Evolutionary conservation across 2,797 vertebrate genomes (phyloP), one percentile per base, ranked within the genome.

Genomic region (Dromococcyx pavoninus): DNA sequence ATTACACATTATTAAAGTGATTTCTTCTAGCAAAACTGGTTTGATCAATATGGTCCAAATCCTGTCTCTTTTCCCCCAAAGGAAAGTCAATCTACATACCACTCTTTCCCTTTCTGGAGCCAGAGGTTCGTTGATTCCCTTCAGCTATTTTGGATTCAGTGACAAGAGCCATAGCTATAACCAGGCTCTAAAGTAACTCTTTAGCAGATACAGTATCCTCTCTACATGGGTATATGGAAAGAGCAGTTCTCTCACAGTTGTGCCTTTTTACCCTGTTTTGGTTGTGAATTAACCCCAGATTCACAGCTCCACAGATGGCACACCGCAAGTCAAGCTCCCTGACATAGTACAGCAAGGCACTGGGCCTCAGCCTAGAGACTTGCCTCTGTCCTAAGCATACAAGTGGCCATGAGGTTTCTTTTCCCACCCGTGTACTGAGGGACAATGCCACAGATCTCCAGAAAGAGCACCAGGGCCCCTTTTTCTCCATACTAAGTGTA

Each of bases 361-460:
- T 27, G 11, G 10, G 7, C 53, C 24, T 24, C 32, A 54, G 11
- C 25, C 32, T 7, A 9, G 10, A 11, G 39, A 65, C 41, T 21
- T 70, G 46, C 35, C 37, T 30, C n/a, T 3, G 1, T 6, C 10
- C 27, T 54, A 32, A 71, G 11, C 17, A 17, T 1, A 0, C n/a
- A 41, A 61, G 37, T 24, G 28, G 5, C 25, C 39, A 4, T 6
- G 5, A 33, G 4, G 4, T 35, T 56, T 30, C 17, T 44, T 82
- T 60, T 66, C 37, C 17, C 27, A 41, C 11, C n/a, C 27, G 15
- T 3, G 17, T 17, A 17, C 21, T 44, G 48, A 44, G 28, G 6
- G 28, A 7, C 23, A 65, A 30, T n/a, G n/a, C 14, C 41, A 39
- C 39, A 73, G 51, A 41, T 12, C 41, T 65, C 51, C 21, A 66